Evolutionary conservation across 2,113 vertebrate genomes (phyloP), one percentile per base, ranked within the genome.

Genomic region (Passer montanus): DNA sequence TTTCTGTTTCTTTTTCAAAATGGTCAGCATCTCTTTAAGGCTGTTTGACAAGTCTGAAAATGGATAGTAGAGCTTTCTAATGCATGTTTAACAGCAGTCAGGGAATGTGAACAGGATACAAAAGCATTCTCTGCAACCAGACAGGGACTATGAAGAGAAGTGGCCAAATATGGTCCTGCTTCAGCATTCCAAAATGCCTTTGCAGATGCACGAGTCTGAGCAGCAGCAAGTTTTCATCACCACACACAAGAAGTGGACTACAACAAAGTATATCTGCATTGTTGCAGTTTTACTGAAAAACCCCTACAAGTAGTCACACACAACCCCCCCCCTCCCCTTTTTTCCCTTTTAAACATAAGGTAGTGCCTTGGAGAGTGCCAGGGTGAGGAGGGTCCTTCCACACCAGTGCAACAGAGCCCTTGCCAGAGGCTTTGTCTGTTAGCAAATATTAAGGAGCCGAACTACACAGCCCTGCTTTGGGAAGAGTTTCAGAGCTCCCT

Each of bases 161-260:
- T 95, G 76, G 91, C 97, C 97, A 98, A 98, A 98, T 97, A 98
- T 89, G 97, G 97, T 96, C 55, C 90, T 97, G 90, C 89, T 87
- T 87, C 89, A 87, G 79, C 93, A 82, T 91, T 82, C 88, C 47
- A 84, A 78, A 85, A 80, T 75, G 76, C 72, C 87, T 66, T 63
- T 13, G 19, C 66, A 91, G 56, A 79, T 62, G 26, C 27, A 64
- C 1, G 5, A 33, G 68, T 62, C 24, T 28, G 66, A 28, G 53
- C 24, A 76, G 56, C 63, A 63, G 41, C 15, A 39, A 77, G 24
- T 70, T 86, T 86, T 77, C 58, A 30, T 64, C 37, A 35, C 28
- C 37, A 37, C n/a, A 13, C 47, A 49, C 18, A 31, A 28, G 21
- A 70, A 41, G 8, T 19, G 16, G 10, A 77, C 69, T 86, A n/a